These are phyloP conservation scores for Urocolius indicus DNA, from an alignment of 2,113 vertebrate species.

Conservation along the genomic window DNA sequence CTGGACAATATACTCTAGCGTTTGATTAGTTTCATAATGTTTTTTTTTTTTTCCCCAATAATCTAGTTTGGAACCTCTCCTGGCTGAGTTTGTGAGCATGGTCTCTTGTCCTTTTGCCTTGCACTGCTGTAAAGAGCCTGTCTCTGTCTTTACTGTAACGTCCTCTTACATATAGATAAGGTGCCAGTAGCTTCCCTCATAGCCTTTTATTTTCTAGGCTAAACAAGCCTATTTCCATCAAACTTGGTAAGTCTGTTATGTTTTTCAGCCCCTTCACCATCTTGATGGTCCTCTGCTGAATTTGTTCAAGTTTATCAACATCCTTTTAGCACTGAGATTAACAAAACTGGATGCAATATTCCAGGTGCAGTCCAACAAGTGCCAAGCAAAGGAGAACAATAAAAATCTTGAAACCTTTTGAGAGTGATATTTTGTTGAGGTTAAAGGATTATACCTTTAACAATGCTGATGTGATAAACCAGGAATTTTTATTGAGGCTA, in stretches of 20 bases:
- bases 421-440: neutral
- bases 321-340: neutral
- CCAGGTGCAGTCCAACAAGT: neutral
- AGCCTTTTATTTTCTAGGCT: neutral
- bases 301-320: neutral
- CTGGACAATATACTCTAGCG: neutral
- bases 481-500: neutral
- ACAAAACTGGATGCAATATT: neutral
- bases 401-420: neutral
- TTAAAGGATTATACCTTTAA: neutral
- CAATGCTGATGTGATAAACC: neutral
- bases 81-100: neutral
- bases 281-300: neutral
- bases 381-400: neutral
- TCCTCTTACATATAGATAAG: neutral
- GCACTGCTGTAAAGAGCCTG: neutral
- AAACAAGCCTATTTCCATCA: neutral
- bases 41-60: neutral
- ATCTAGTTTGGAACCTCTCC: neutral
- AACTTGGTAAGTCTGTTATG: neutral
- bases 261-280: neutral
- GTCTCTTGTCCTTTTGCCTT: neutral
- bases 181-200: neutral
- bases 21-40: neutral
- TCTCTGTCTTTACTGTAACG: neutral